Percentiles rank a stretch among this genome's conserved stretches.
Evolutionary conservation across 2,797 vertebrate species (phyloP).

Genomic region (Coendou prehensilis): DNA sequence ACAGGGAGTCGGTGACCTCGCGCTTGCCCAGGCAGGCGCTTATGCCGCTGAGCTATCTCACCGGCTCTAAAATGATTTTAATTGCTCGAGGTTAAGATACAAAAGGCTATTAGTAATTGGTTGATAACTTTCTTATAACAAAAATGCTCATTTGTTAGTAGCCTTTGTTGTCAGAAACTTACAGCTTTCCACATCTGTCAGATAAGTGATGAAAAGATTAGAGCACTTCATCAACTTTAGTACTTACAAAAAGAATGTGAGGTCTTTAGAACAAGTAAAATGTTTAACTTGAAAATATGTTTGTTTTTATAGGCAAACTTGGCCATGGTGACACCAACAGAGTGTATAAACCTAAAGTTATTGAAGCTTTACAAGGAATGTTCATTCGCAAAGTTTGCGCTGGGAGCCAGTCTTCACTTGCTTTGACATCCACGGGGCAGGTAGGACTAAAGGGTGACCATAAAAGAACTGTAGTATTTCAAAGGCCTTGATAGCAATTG

Average conservation of each 20-base stretch:
- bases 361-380: constrained; percentile 93
- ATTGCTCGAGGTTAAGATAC: constrained; percentile 53
- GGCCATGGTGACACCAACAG: constrained; percentile 93
- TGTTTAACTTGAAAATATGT: constrained; percentile 67
- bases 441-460: constrained; percentile 80
- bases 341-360: constrained; percentile 93
- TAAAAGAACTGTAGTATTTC: constrained; percentile 16
- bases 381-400: constrained; percentile 93
- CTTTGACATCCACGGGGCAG: constrained; percentile 93
- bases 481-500: background rate
- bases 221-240: background rate
- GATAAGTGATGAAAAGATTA: constrained; percentile 37
- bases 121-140: constrained; percentile 43
- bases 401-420: constrained; percentile 92
- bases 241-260: constrained; percentile 36
- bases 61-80: constrained; percentile 36
- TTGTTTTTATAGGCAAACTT: constrained; percentile 89
- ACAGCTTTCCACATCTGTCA: constrained; percentile 2
- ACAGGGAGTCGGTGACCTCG: too few species aligned
- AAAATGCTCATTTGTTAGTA: constrained; percentile 49
- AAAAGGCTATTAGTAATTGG: background rate
- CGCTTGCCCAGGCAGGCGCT: too few species aligned
- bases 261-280: constrained; percentile 57
- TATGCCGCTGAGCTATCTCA: too few species aligned
- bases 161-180: constrained; percentile 53